A percentile compares a stretch with the other conserved stretches of the same genome.
Evolutionary conservation across 2,797 vertebrate genomes (phyloP).

Genomic region (Erpetoichthys calabaricus): DNA sequence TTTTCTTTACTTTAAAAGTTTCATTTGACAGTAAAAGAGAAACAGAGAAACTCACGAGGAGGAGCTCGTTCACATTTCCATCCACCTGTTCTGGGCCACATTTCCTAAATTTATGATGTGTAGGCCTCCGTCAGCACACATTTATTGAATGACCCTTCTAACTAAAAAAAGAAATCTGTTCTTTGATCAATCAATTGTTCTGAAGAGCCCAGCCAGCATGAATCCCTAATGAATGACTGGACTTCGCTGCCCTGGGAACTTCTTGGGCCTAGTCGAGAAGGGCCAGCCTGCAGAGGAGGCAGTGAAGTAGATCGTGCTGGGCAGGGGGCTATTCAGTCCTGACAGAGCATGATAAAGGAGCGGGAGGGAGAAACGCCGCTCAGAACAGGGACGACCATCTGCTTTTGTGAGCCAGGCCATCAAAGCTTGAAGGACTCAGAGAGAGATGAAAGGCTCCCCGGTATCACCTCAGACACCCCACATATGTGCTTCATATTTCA

Average conservation of each 20-base stretch:
- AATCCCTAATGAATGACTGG: conserved; percentile 49
- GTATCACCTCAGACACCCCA: conserved; percentile 47
- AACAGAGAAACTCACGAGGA: too few relatives aligned
- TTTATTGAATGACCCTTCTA: too few relatives aligned
- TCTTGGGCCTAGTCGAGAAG: conserved; percentile 30
- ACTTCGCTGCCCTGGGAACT: conserved; percentile 43
- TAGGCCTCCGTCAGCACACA: too few relatives aligned
- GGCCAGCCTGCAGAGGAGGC: too few relatives aligned
- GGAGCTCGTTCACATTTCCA: too few relatives aligned
- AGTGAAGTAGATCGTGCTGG: conserved; percentile 30
- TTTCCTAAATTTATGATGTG: too few relatives aligned
- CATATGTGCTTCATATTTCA: conserved; percentile 60
- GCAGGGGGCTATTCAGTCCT: conserved; percentile 54
- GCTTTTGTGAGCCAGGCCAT: conserved; percentile 59
- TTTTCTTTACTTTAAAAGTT: too few relatives aligned
- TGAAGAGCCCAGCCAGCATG: conserved; percentile 47
- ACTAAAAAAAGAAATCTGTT: conserved; percentile 50
- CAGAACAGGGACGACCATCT: conserved; percentile 51
- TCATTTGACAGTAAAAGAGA: too few relatives aligned
- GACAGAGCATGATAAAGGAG: conserved; percentile 33
- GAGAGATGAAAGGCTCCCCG: conserved; percentile 43
- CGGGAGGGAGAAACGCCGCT: conserved; percentile 27
- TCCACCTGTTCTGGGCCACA: too few relatives aligned
- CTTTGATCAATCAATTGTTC: too few relatives aligned
- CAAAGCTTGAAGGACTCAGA: conserved; percentile 55